These are phyloP conservation scores for Kryptolebias ocellatus DNA, from an alignment of 2,797 vertebrate genomes.

Conservation along the genomic window DNA sequence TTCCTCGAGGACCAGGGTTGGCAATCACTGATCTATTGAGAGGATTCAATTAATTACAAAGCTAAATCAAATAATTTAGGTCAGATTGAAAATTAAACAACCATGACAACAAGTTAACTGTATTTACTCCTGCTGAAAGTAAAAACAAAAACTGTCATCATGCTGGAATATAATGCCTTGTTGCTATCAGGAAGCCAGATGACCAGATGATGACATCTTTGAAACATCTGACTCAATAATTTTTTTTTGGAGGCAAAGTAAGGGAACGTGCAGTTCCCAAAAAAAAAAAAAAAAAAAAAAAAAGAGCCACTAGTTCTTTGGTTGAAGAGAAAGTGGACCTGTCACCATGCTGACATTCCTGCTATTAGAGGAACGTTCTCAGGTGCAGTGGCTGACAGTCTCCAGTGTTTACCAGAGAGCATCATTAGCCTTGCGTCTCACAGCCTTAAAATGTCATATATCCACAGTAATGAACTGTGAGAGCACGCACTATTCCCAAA, in stretches of 20 bases:
- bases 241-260: slow-evolving; percentile 12
- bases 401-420: slow-evolving; percentile 79
- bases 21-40: no score
- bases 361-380: slow-evolving; percentile 68
- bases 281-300: neutral
- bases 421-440: slow-evolving; percentile 79
- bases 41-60: no score
- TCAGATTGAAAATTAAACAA: no score
- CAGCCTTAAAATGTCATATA: slow-evolving; percentile 83
- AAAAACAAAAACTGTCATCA: slow-evolving; percentile 5
- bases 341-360: slow-evolving; percentile 65
- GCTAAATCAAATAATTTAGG: no score
- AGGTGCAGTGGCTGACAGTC: slow-evolving; percentile 73
- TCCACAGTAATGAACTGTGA: slow-evolving; percentile 82
- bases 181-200: neutral
- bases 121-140: neutral
- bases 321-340: slow-evolving; percentile 57
- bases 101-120: no score
- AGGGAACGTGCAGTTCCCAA: slow-evolving; percentile 6
- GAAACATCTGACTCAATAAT: slow-evolving; percentile 19
- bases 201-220: slow-evolving; percentile 25
- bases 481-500: slow-evolving; percentile 76
- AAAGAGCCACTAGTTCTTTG: slow-evolving; percentile 18
- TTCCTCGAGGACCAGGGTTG: no score
- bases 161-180: slow-evolving; percentile 6